Conservation (phyloP, 2,113 vertebrate species). For the Hyperopisus bebe region DNA sequence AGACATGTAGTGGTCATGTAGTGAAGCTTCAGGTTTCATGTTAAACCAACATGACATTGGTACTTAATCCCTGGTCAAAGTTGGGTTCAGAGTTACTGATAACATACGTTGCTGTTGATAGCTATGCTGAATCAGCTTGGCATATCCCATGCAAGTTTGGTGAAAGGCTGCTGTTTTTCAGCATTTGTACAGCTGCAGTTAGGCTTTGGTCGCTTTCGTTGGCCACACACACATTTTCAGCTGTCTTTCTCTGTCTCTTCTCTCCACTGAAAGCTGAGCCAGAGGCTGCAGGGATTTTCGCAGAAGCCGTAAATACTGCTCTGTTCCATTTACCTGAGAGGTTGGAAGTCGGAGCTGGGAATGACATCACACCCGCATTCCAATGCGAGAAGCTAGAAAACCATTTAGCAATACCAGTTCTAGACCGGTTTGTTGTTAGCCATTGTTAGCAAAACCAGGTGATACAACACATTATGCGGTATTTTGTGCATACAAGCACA, state of each 20-base stretch:
- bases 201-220: neutral
- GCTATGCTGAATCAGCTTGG: neutral
- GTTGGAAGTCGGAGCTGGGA: too few relatives aligned
- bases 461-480: too few relatives aligned
- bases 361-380: too few relatives aligned
- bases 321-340: too few relatives aligned
- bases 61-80: neutral
- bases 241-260: neutral
- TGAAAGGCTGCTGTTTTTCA: neutral
- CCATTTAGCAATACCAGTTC: too few relatives aligned
- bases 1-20: neutral
- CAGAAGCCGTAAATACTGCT: neutral
- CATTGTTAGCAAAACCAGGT: too few relatives aligned
- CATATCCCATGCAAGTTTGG: neutral
- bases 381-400: too few relatives aligned
- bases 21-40: neutral
- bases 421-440: too few relatives aligned
- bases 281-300: neutral
- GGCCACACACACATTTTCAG: neutral
- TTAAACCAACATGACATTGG: neutral
- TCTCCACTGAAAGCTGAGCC: neutral
- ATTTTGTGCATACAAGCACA: too few relatives aligned
- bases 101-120: neutral
- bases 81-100: neutral
- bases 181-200: neutral